Conservation (phyloP, 2,113 vertebrate genomes). For the Spizaetus ornatus region DNA sequence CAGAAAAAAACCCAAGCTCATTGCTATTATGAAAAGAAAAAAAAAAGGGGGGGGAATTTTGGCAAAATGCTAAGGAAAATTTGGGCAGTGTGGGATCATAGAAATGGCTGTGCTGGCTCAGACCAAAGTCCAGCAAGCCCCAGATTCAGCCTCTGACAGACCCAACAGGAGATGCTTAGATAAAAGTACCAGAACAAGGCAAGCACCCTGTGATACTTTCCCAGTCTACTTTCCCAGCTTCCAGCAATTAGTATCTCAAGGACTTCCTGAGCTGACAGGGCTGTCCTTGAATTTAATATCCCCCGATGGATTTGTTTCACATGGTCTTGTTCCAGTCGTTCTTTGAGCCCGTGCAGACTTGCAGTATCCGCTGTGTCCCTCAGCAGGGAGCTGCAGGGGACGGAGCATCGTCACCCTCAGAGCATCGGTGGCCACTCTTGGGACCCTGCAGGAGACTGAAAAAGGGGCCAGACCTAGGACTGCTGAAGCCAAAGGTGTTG, state of each 20-base stretch:
- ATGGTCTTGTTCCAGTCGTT: background rate
- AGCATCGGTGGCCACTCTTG: rapidly evolving
- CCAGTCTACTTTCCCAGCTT: slow-evolving; percentile 39
- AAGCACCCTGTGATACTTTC: background rate
- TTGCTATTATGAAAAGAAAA: background rate
- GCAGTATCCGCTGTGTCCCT: background rate
- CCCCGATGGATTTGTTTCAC: background rate
- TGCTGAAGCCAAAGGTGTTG: background rate
- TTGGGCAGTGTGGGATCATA: background rate
- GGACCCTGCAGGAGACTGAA: background rate
- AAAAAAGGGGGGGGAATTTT: background rate
- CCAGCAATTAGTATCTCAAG: background rate
- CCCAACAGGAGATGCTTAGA: background rate
- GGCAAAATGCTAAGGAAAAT: background rate
- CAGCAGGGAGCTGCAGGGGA: background rate
- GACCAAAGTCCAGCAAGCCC: background rate
- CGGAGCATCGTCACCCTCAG: rapidly evolving
- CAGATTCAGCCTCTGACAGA: background rate
- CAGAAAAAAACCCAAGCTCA: background rate
- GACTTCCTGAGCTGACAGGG: background rate
- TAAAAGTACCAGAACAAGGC: background rate
- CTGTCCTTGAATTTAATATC: background rate
- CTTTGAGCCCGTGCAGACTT: background rate
- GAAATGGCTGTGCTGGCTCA: background rate
- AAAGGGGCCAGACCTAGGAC: background rate